Percentiles rank a stretch among this genome's conserved stretches.
Conservation (phyloP, 2,113 vertebrate species). For the Litocranius walleri region DNA sequence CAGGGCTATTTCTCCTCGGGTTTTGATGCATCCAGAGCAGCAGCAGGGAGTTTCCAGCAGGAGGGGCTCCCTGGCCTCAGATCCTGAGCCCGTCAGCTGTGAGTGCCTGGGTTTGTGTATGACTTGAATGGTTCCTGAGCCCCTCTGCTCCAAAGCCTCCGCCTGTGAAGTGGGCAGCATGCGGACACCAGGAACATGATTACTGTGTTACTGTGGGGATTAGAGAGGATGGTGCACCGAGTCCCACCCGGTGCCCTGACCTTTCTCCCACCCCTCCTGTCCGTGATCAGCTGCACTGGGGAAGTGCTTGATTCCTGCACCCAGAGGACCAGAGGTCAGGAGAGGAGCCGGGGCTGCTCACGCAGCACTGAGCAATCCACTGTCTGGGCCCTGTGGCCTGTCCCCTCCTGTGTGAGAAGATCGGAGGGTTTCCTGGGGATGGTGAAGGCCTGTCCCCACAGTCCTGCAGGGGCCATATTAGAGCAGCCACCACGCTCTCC, state of each 20-base stretch:
- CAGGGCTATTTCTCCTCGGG: neutral
- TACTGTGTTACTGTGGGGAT: rapidly evolving
- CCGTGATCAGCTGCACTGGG: rapidly evolving
- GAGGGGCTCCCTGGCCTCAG: neutral
- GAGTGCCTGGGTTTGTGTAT: neutral
- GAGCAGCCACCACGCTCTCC: rapidly evolving
- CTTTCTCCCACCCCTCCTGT: too few relatives aligned
- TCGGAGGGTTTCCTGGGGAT: rapidly evolving
- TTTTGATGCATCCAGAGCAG: neutral
- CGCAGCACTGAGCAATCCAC: rapidly evolving
- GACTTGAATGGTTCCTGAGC: rapidly evolving
- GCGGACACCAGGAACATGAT: neutral
- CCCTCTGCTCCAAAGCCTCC: neutral
- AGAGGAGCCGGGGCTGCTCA: neutral
- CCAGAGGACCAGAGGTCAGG: neutral
- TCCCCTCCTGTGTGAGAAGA: neutral
- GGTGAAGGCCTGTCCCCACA: rapidly evolving
- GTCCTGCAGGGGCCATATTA: rapidly evolving
- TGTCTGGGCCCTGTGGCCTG: neutral
- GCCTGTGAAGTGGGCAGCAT: rapidly evolving
- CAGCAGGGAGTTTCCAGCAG: neutral
- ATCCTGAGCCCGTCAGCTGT: neutral
- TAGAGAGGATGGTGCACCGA: rapidly evolving
- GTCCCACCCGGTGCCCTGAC: rapidly evolving
- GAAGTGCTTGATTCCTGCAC: rapidly evolving